phyloP scores from a whole-genome alignment of 2,113 vertebrate species.

The Tonatia bakeri region DNA sequence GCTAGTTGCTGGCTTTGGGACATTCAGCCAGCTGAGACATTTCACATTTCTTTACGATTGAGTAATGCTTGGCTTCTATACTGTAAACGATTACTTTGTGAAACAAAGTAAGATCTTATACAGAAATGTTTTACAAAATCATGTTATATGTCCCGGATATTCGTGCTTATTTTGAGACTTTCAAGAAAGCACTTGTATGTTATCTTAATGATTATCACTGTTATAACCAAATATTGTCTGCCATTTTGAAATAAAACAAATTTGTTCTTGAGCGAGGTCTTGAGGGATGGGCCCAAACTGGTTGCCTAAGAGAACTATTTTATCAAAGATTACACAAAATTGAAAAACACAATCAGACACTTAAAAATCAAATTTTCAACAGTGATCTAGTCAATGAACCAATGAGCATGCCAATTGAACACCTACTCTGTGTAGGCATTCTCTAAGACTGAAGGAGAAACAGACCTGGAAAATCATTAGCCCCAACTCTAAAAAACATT shows the following conservation, averaged over 20 bases:
- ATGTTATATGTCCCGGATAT: not conserved
- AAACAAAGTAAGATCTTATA: not conserved
- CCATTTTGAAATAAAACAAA: constrained; percentile 27
- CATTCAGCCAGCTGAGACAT: not conserved
- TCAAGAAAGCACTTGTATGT: not conserved
- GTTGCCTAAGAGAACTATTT: not conserved
- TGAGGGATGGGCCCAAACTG: not conserved
- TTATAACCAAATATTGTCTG: not conserved
- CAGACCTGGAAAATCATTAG: not conserved
- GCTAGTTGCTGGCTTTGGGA: not conserved
- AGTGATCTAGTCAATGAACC: not conserved
- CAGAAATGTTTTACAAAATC: not conserved
- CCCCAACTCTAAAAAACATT: not conserved
- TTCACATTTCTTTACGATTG: not conserved
- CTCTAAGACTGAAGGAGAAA: not conserved
- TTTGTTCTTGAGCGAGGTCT: not conserved
- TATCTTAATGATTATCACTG: not conserved
- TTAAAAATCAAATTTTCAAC: constrained; percentile 8
- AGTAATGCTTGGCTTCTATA: not conserved
- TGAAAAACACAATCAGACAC: not conserved
- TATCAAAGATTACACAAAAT: not conserved
- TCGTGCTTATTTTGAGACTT: not conserved
- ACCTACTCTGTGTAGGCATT: not conserved
- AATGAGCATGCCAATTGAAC: not conserved
- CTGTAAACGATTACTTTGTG: not conserved